phyloP scores from a whole-genome alignment of 35 echinoderm and acorn worm species.

The Hemicentrotus pulcherrimus region DNA sequence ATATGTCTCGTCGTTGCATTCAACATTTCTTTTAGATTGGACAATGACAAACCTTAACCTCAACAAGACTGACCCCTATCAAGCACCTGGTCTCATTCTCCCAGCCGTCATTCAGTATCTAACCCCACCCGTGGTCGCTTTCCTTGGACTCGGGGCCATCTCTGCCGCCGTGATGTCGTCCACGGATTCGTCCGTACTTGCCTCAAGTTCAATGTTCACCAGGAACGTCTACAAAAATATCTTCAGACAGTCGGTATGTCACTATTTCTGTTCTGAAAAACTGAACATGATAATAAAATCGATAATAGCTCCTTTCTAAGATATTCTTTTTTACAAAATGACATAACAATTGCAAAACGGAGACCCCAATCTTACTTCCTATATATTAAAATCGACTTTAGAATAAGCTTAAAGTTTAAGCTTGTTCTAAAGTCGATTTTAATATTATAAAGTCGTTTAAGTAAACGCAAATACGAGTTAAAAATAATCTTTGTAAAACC shows the following conservation, averaged over 20 bases:
- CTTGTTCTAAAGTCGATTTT: no score
- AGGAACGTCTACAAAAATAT: constrained; percentile 62
- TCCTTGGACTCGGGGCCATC: constrained; percentile 63
- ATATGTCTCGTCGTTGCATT: no score
- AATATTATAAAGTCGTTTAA: no score
- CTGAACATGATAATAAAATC: no score
- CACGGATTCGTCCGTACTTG: constrained; percentile 39
- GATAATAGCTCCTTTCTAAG: no score
- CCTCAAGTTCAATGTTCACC: constrained; percentile 63
- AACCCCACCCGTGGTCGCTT: constrained; percentile 55
- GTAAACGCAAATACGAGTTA: not conserved
- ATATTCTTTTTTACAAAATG: not conserved
- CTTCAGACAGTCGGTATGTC: constrained; percentile 27
- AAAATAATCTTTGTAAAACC: not conserved
- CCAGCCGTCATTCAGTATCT: constrained; percentile 69
- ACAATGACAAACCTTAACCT: constrained; percentile 19
- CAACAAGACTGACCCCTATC: not conserved
- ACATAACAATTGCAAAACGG: not conserved
- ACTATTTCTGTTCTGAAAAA: not conserved
- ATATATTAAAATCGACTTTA: not conserved
- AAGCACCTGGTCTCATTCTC: constrained; percentile 48
- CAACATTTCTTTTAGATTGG: constrained; percentile 42
- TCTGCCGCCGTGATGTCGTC: constrained; percentile 73
- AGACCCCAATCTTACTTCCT: not conserved
- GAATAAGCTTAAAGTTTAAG: not conserved